Evolutionary conservation across 2,113 vertebrate species (phyloP), one percentile per base, ranked within the genome.

Genomic region (Cochlearius cochlearius): DNA sequence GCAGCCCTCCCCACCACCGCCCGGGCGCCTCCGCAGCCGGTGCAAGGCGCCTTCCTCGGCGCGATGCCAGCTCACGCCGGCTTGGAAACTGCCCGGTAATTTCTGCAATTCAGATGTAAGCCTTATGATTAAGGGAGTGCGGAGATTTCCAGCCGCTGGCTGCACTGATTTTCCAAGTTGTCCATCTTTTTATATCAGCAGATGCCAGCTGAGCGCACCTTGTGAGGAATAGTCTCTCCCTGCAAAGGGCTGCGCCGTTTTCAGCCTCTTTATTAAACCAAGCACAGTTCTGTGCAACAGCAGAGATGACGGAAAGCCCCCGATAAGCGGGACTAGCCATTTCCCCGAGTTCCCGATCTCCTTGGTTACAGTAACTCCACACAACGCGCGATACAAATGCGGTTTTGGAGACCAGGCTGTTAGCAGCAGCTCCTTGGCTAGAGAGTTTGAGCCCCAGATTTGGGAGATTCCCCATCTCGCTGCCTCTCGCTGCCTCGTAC

Each of bases 31-130:
- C 68, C 23, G 30, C 30, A 8, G 36, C 25, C 1, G 5, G 3
- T 32, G 36, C 58, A 0, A 62, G 53, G 13, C 3, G 6, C 19
- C 30, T 21, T 49, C 38, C 64, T 36, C 1, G 6, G 52, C 0
- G 0, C 0, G 1, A 4, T n/a, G 32, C 58, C 17, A 1, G 39
- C 32, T 59, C 27, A 7, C 9, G 5, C 29, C 3, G 2, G 53
- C 49, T 59, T 22, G 26, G 85, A 30, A 23, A 7, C 10, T 5
- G 76, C 63, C 67, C 0, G 0, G 17, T 12, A 5, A 11, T 34
- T 79, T 81, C 26, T 74, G 68, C 68, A 29, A 0, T 11, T 50
- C 16, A n/a, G 41, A 3, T 66, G 41, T 12, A 7, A 62, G 62
- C 39, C 86, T 17, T 53, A 12, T 7, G 50, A 21, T 23, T 26